A percentile compares a stretch with the other conserved stretches of the same genome.
phyloP scores from a whole-genome alignment of 53 echinoderm and acorn worm genomes.

The Luidia sarsii region DNA sequence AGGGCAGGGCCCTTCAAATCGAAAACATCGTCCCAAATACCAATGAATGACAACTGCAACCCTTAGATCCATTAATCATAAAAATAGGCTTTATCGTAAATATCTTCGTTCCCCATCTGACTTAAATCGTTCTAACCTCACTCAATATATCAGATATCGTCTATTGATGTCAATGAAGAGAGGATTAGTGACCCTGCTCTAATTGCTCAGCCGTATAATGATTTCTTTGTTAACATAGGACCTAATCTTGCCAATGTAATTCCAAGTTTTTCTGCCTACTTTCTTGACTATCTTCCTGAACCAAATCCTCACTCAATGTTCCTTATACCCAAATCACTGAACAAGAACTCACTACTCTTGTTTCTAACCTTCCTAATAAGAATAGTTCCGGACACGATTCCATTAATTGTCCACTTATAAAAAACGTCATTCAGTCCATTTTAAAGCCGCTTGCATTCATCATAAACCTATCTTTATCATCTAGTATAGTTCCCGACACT shows the following conservation, averaged over 20 bases:
- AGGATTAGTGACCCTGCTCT: neutral
- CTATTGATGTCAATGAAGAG: neutral
- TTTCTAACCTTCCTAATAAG: neutral
- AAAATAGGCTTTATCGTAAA: too few species aligned
- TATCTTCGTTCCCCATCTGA: too few species aligned
- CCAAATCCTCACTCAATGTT: neutral
- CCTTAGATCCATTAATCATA: neutral
- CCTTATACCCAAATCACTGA: neutral
- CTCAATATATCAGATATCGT: neutral
- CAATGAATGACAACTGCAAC: neutral
- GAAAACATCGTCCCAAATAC: too few species aligned
- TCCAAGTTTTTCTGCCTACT: too few species aligned
- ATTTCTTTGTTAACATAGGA: too few species aligned
- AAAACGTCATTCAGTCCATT: neutral
- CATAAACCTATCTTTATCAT: too few species aligned
- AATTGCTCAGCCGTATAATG: neutral
- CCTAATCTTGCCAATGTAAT: too few species aligned
- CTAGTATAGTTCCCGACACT: neutral
- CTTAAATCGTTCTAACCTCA: too few species aligned
- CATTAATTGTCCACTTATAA: neutral
- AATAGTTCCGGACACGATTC: neutral
- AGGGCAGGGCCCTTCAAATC: too few species aligned
- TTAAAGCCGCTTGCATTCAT: neutral
- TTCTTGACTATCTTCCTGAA: neutral
- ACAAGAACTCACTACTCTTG: neutral